Percentiles rank a stretch among this genome's conserved stretches.
phyloP scores from a whole-genome alignment of 2,888 invertebrate species.

The Cosmia trapezina region DNA sequence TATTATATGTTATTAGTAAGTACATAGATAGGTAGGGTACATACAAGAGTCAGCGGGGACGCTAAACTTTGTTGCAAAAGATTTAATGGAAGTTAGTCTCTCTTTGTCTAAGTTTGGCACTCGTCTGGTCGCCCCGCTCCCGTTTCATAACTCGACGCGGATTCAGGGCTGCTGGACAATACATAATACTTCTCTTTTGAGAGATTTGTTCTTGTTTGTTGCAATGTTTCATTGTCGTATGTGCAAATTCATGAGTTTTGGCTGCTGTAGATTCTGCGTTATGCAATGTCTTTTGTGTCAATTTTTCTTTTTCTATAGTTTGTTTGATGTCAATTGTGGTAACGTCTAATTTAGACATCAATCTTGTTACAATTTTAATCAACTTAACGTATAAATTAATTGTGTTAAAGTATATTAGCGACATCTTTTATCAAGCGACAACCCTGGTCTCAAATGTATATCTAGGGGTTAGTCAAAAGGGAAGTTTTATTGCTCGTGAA shows the following conservation, averaged over 20 bases:
- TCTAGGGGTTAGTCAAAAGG: constrained; percentile 88
- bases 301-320: background rate
- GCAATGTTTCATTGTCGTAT: constrained; percentile 5
- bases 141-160: constrained; percentile 81
- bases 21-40: constrained; percentile 61
- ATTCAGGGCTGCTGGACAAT: constrained; percentile 74
- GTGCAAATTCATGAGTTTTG: constrained; percentile 13
- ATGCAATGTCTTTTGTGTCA: background rate
- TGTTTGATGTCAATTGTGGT: background rate
- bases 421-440: constrained; percentile 63
- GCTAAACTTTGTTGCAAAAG: constrained; percentile 88
- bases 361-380: background rate
- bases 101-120: constrained; percentile 88
- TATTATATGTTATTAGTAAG: constrained; percentile 57
- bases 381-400: background rate
- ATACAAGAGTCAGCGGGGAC: constrained; percentile 81
- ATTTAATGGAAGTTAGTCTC: constrained; percentile 89
- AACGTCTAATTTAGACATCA: background rate
- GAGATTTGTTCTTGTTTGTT: constrained; percentile 35
- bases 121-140: constrained; percentile 82
- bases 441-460: constrained; percentile 84
- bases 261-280: background rate
- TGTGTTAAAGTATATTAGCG: constrained; percentile 16
- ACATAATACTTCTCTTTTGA: constrained; percentile 49
- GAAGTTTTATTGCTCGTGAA: constrained; percentile 90